Percentiles rank a stretch among this genome's conserved stretches.
Conservation (phyloP, 2,113 vertebrate species). For the Cyprinodon tularosa region DNA sequence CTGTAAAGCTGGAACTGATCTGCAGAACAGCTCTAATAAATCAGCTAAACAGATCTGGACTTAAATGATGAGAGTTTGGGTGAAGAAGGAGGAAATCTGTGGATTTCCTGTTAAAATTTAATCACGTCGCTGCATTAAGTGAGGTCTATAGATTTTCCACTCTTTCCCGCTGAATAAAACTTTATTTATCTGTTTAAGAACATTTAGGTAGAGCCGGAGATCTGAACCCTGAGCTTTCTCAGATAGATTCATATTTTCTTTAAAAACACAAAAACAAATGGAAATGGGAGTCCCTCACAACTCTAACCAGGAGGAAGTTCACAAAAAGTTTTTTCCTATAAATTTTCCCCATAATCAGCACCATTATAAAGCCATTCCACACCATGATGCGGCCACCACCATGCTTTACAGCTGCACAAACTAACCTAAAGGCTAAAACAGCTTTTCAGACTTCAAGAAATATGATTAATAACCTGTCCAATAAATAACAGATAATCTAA, state of each 20-base stretch:
- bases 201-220: not conserved
- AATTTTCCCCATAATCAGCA: too few relatives aligned
- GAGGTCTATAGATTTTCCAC: not conserved
- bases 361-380: not conserved
- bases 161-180: not conserved
- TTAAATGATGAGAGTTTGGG: not conserved
- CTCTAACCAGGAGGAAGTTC: too few relatives aligned
- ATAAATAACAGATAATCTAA: too few relatives aligned
- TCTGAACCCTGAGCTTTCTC: not conserved
- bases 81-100: not conserved
- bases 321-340: too few relatives aligned
- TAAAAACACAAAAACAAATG: not conserved
- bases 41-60: not conserved
- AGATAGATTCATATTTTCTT: not conserved
- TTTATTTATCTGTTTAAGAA: too few relatives aligned
- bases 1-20: not conserved
- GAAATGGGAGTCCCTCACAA: not conserved
- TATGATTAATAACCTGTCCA: too few relatives aligned
- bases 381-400: not conserved
- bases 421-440: not conserved
- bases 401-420: not conserved
- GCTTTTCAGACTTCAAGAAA: too few relatives aligned
- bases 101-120: too few relatives aligned
- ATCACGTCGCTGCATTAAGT: not conserved
- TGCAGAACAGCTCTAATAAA: not conserved